A percentile compares a stretch with the other conserved stretches of the same genome.
Evolutionary conservation across 2,888 invertebrate species (phyloP).

Genomic region (Parasteatoda lunata): DNA sequence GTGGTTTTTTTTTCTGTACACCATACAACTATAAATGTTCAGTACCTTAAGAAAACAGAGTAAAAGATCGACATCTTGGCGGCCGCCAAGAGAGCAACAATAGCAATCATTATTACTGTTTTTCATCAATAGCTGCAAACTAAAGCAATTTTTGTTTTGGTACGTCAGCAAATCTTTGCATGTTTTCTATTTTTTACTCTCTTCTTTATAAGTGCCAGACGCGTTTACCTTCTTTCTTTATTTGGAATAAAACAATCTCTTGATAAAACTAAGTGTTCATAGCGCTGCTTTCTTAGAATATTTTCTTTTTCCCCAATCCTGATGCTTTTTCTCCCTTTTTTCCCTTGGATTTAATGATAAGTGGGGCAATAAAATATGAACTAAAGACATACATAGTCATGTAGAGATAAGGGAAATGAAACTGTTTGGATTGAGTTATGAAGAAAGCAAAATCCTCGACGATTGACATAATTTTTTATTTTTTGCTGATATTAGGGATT

Average conservation of each 20-base stretch:
- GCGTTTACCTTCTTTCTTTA: constrained; percentile 35
- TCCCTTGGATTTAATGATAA: constrained; percentile 20
- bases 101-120: constrained; percentile 38
- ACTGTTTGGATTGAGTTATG: constrained; percentile 3
- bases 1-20: no score
- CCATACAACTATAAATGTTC: no score
- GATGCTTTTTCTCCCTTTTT: neutral
- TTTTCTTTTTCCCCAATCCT: constrained; percentile 9
- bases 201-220: constrained; percentile 54
- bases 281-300: constrained; percentile 1
- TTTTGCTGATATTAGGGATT: neutral
- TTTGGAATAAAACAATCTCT: neutral
- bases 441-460: neutral
- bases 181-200: constrained; percentile 40
- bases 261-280: neutral
- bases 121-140: constrained; percentile 14
- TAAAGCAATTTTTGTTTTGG: constrained; percentile 49
- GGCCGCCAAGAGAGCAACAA: neutral
- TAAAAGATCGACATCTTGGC: no score
- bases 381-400: neutral
- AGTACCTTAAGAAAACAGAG: no score
- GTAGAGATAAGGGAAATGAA: neutral
- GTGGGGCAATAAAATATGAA: constrained; percentile 28
- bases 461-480: neutral
- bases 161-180: constrained; percentile 44